Percentiles rank a stretch among this genome's conserved stretches.
Evolutionary conservation across 2,797 vertebrate species (phyloP).

Genomic region (Cryptoprocta ferox): DNA sequence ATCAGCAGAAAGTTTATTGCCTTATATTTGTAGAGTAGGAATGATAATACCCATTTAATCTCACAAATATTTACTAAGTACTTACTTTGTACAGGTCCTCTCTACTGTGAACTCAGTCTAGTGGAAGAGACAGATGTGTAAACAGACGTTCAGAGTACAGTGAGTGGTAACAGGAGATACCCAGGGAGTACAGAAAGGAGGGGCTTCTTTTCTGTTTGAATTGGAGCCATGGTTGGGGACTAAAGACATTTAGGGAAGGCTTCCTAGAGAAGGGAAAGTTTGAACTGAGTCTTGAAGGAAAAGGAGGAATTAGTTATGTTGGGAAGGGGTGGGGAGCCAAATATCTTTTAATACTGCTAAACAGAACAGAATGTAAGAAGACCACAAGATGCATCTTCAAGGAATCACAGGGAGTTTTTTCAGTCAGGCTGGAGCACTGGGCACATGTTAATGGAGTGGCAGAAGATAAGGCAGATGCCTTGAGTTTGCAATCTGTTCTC

Average conservation of each 20-base stretch:
- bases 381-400: background rate
- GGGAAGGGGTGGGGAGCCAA: background rate
- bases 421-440: background rate
- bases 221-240: background rate
- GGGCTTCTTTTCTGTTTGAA: background rate
- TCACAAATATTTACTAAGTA: background rate
- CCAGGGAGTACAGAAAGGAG: background rate
- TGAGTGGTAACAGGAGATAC: background rate
- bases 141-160: background rate
- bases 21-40: constrained; percentile 38
- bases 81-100: background rate
- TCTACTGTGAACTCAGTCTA: background rate
- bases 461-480: background rate
- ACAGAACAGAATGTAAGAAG: background rate
- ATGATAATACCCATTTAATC: background rate
- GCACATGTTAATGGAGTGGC: background rate
- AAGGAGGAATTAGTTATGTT: constrained; percentile 15
- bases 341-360: background rate
- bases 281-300: background rate
- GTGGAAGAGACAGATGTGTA: background rate
- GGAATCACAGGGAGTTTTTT: background rate
- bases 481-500: background rate
- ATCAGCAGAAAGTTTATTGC: background rate
- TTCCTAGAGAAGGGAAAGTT: constrained; percentile 31
- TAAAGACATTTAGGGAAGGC: background rate